Evolutionary conservation across 1,140 invertebrate genomes (phyloP), one percentile per base, ranked within the genome.

Genomic region (Drosophila truncata): DNA sequence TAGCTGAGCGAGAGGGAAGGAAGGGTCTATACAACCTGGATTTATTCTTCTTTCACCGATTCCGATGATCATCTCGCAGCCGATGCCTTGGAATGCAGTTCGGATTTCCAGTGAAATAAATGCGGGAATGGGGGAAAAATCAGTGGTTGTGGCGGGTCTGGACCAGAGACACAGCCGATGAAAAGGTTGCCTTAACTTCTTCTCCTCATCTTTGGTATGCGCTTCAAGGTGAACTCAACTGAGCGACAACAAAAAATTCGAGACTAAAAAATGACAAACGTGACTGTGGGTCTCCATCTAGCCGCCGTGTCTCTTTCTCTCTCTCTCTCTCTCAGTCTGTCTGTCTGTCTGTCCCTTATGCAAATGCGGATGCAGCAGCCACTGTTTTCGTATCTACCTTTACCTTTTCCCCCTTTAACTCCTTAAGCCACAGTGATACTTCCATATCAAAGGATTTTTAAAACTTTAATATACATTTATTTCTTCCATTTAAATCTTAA

Each of bases 61-160:
- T 77, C 78, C 78, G 61, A 65, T 70, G 82, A 81, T 81, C 52
- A 81, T 81, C 52, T 55, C 73, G 77, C 73, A 63, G 75, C 84
- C 60, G 75, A 87, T 78, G 76, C 80, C 57, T 88, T 78, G 85
- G 84, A 87, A 87, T 87, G 83, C 83, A 87, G 84, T 76, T 86
- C 54, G 55, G 59, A 70, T 83, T 87, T 87, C 84, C 84, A 83
- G 73, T 49, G 84, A 88, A 88, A 79, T 80, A 46, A 60, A 72
- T 4, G 76, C 75, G 69, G 58, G 63, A 74, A 64, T 3, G 61
- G 49, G 42, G 62, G 27, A 59, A 41, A 72, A 41, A 47, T 27
- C 39, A 20, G 39, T 59, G 46, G 47, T 20, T 31, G 44, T 16
- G 20, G 42, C 29, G 46, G 39, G 62, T 18, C 59, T 61, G 41